These are phyloP conservation scores for Nemotelus nigrinus DNA, from an alignment of 2,888 invertebrate species.

Conservation along the genomic window DNA sequence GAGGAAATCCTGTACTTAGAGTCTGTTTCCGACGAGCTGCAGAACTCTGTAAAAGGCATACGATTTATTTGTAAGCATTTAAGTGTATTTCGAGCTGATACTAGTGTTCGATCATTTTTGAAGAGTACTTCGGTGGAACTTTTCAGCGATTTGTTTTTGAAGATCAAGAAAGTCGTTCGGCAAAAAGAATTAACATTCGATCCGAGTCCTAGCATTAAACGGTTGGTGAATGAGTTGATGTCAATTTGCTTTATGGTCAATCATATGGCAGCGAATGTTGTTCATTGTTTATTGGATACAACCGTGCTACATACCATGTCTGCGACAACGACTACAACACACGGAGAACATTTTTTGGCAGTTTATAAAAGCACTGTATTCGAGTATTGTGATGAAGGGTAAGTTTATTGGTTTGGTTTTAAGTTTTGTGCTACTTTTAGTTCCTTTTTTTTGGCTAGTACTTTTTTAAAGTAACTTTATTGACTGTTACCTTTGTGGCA, in stretches of 20 bases:
- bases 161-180: conserved; percentile 48
- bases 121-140: conserved; percentile 45
- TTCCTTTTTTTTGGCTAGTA: background rate
- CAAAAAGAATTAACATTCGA: conserved; percentile 42
- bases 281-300: conserved; percentile 50
- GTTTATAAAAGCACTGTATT: conserved; percentile 58
- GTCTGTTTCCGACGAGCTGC: conserved; percentile 37
- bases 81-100: background rate
- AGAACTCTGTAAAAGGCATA: conserved; percentile 45
- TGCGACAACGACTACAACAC: conserved; percentile 53
- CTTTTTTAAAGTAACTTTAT: background rate
- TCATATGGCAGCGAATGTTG: conserved; percentile 40
- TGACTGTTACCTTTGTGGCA: no score
- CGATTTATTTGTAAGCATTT: conserved; percentile 29
- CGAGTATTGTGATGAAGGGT: conserved; percentile 51
- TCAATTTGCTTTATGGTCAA: conserved; percentile 50
- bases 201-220: conserved; percentile 47
- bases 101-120: conserved; percentile 23
- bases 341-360: conserved; percentile 62
- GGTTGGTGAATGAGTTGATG: conserved; percentile 51
- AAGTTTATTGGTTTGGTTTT: conserved; percentile 32
- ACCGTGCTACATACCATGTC: conserved; percentile 42
- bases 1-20: conserved; percentile 45
- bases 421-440: background rate
- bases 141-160: conserved; percentile 50